Conservation (phyloP, 2,113 vertebrate genomes). For the Aramus guarauna region DNA sequence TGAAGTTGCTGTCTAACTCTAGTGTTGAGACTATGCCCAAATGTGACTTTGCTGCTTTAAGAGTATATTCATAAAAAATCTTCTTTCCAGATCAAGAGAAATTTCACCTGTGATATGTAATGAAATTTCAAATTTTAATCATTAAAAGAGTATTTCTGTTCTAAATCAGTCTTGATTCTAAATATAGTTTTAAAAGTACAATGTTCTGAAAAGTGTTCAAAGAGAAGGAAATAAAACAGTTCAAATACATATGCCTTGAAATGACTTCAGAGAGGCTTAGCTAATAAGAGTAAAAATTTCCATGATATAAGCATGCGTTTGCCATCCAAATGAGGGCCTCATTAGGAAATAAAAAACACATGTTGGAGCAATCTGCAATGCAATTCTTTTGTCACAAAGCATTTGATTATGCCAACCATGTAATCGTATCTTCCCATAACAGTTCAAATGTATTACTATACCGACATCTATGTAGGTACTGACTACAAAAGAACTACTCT, state of each 20-base stretch:
- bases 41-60: background rate
- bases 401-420: background rate
- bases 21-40: background rate
- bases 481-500: background rate
- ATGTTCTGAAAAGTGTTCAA: background rate
- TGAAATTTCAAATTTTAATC: background rate
- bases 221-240: conserved; percentile 8
- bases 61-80: background rate
- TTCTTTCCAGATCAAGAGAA: background rate
- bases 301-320: background rate
- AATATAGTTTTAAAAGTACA: background rate
- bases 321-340: background rate
- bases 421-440: background rate
- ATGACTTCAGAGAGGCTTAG: conserved; percentile 17
- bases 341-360: background rate
- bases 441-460: background rate
- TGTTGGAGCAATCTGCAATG: background rate
- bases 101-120: background rate
- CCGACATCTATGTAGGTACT: background rate
- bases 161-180: background rate
- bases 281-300: background rate
- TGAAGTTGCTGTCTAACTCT: background rate
- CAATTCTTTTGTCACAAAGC: background rate
- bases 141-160: background rate
- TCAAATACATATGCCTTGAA: background rate